phyloP scores from a whole-genome alignment of 2,888 invertebrate species.

The Opisthograptis luteolata region DNA sequence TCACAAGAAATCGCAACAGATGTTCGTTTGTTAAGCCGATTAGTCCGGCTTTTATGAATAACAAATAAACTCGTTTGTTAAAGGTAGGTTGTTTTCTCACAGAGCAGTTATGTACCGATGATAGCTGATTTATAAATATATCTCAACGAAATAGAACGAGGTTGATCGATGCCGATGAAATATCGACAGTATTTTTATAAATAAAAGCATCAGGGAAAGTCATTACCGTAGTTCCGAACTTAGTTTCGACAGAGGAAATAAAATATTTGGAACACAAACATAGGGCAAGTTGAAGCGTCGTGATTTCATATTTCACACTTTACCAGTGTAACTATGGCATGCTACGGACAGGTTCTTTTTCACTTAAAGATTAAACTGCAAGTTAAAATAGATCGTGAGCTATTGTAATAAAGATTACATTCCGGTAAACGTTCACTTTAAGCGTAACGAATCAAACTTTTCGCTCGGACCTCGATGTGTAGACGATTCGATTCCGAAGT shows the following conservation, averaged over 20 bases:
- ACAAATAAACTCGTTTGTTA: constrained; percentile 42
- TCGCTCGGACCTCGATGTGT: constrained; percentile 41
- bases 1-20: constrained; percentile 63
- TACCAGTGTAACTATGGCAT: constrained; percentile 61
- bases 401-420: constrained; percentile 42
- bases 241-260: constrained; percentile 77
- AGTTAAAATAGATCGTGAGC: constrained; percentile 36
- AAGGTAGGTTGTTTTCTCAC: constrained; percentile 43
- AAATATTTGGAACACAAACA: constrained; percentile 82
- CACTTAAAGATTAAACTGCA: constrained; percentile 44
- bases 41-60: constrained; percentile 45
- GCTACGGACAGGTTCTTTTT: constrained; percentile 74
- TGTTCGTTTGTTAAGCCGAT: constrained; percentile 57
- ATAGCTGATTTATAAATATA: constrained; percentile 35
- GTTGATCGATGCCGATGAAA: constrained; percentile 58
- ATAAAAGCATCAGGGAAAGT: constrained; percentile 58
- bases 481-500: constrained; percentile 37
- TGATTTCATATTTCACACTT: constrained; percentile 85
- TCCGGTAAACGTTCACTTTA: constrained; percentile 28
- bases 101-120: constrained; percentile 34
- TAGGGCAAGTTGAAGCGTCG: constrained; percentile 72
- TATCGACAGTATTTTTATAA: constrained; percentile 60
- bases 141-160: constrained; percentile 67
- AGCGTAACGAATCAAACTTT: constrained; percentile 25
- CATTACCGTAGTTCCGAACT: constrained; percentile 59